Percentiles rank a stretch among this genome's conserved stretches.
These are phyloP conservation scores for Octomys mimax DNA, from an alignment of 2,797 vertebrate genomes.

Conservation along the genomic window DNA sequence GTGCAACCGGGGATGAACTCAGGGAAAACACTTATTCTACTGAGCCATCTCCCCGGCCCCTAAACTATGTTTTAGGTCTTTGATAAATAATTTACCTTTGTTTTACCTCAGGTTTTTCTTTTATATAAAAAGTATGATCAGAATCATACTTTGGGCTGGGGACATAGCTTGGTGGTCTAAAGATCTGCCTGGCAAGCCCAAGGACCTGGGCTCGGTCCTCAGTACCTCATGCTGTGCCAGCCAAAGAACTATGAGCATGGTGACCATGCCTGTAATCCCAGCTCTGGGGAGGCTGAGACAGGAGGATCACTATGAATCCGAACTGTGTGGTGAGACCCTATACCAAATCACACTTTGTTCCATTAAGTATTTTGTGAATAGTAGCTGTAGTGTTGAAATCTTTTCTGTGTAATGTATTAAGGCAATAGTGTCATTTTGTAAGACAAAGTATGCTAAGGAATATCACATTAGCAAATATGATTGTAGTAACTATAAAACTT, in stretches of 20 bases:
- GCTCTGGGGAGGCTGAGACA: too few relatives aligned
- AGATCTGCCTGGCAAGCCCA: too few relatives aligned
- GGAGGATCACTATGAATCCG: too few relatives aligned
- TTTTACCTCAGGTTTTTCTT: slow-evolving; percentile 41
- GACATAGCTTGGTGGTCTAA: too few relatives aligned
- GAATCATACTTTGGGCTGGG: neutral
- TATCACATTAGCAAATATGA: slow-evolving; percentile 1
- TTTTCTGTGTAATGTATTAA: slow-evolving; percentile 23
- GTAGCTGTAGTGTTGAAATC: neutral
- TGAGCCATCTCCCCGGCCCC: too few relatives aligned
- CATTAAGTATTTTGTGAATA: slow-evolving; percentile 26
- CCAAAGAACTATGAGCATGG: too few relatives aligned
- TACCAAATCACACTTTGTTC: neutral
- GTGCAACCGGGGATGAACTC: too few relatives aligned
- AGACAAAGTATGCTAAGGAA: neutral
- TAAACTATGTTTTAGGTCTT: neutral
- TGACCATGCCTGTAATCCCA: too few relatives aligned
- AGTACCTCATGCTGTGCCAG: too few relatives aligned
- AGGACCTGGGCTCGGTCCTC: too few relatives aligned
- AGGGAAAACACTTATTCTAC: too few relatives aligned
- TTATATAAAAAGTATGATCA: neutral
- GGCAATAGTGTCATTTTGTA: slow-evolving; percentile 1
- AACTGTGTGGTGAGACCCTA: too few relatives aligned
- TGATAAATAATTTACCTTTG: slow-evolving; percentile 52
- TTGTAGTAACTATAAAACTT: slow-evolving; percentile 26